Base-by-base conservation (phyloP, 2,113 vertebrate genomes). In the Hippocampus zosterae region DNA sequence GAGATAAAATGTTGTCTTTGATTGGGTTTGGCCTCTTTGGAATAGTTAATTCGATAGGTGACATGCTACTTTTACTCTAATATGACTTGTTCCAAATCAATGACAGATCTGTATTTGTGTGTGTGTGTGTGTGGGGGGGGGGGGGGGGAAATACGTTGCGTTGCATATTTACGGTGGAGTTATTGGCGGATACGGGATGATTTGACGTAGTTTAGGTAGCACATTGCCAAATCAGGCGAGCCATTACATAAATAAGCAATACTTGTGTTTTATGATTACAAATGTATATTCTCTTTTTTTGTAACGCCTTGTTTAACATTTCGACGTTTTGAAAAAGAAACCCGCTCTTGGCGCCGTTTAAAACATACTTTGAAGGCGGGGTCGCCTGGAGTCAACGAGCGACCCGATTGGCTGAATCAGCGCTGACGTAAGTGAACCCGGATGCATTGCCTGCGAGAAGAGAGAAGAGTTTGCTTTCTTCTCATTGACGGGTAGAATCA, bases 391-490 rank as follows among this genome's bases (percentile, higher is more conserved):
- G n/a, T 3, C 41, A 12, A 1, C 27, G 19, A 41, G 41, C 37
- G 3, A 0, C 0, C 67, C 78, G 79, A 91, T 91, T 88, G 87
- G 89, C 21, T 44, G 15, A 0, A 1, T 8, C 1, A 44, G 4
- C 27, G 2, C 23, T 82, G 75, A 81, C 82, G 40, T 79, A 66
- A 82, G 73, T 73, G 72, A 77, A 77, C 83, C 85, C 86, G 87
- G 86, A 90, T 78, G 84, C 11, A 37, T 89, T 57, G 60, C 67
- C 60, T 72, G 64, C 69, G 74, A 65, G 79, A 73, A 50, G 42
- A 84, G 79, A 80, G 79, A 50, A 84, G 74, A 70, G 72, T 82
- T 82, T 85, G 86, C 88, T 87, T 89, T 83, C 75, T 81, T 68
- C 71, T 85, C 73, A 70, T 48, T 83, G 82, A 86, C 85, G 83